A percentile compares a stretch with the other conserved stretches of the same genome.
Conservation (phyloP, 2,797 vertebrate genomes). For the Lophius americanus region DNA sequence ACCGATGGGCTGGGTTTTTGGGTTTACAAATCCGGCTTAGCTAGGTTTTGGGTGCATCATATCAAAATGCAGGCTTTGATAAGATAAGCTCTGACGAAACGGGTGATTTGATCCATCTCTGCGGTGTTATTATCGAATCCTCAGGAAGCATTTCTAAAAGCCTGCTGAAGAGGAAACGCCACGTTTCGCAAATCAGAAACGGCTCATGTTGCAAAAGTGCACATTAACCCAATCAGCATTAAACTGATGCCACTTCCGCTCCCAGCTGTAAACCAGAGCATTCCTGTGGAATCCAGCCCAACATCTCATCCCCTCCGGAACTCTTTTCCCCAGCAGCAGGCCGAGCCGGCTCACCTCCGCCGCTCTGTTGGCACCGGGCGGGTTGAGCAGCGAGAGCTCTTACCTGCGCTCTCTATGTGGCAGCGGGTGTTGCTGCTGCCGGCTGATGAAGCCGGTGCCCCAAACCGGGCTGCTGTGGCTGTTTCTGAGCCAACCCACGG, state of each 20-base stretch:
- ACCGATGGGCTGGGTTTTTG: slow-evolving; percentile 49
- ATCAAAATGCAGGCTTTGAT: slow-evolving; percentile 68
- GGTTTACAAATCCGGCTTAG: slow-evolving; percentile 72
- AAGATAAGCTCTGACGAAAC: slow-evolving; percentile 65
- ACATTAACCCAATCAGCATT: background rate
- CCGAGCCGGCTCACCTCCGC: background rate
- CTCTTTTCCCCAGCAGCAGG: slow-evolving; percentile 17
- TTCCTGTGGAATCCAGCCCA: slow-evolving; percentile 21
- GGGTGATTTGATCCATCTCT: slow-evolving; percentile 46
- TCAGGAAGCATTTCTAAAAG: slow-evolving; percentile 25
- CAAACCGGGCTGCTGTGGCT: slow-evolving; percentile 90
- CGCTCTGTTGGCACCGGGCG: slow-evolving; percentile 9
- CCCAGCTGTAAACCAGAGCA: slow-evolving; percentile 22
- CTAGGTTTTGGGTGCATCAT: slow-evolving; percentile 66
- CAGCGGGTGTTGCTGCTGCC: slow-evolving; percentile 87
- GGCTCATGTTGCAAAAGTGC: slow-evolving; percentile 12
- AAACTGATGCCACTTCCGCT: slow-evolving; percentile 7
- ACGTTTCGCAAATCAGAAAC: slow-evolving; percentile 22
- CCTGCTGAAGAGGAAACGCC: slow-evolving; percentile 20
- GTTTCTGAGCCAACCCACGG: slow-evolving; percentile 92
- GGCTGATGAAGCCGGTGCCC: slow-evolving; percentile 90
- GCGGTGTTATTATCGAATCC: slow-evolving; percentile 43
- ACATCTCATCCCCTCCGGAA: slow-evolving; percentile 3
- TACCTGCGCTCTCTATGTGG: slow-evolving; percentile 93
- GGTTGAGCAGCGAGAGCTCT: slow-evolving; percentile 61